Evolutionary conservation across 2,113 vertebrate species (phyloP).

Genomic region (Thermophis baileyi): DNA sequence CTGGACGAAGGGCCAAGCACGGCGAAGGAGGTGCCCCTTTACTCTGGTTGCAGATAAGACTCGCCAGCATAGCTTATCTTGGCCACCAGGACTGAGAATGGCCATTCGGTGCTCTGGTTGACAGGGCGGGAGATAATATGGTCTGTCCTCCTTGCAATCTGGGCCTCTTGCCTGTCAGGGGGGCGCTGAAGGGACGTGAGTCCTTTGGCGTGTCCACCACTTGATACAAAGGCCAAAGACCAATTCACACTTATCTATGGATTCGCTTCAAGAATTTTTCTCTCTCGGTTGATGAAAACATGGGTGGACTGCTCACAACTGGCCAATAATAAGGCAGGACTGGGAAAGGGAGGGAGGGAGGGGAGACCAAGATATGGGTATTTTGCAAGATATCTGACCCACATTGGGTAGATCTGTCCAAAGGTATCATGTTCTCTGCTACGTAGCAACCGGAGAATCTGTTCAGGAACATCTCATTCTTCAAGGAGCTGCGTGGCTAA

Average conservation of each 20-base stretch:
- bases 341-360: background rate
- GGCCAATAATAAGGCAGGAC: too few relatives aligned
- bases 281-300: background rate
- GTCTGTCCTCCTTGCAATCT: background rate
- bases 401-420: background rate
- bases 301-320: too few relatives aligned
- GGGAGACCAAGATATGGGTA: background rate
- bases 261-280: background rate
- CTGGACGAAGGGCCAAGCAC: background rate
- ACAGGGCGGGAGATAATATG: background rate
- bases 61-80: too few relatives aligned
- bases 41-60: background rate
- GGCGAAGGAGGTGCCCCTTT: background rate
- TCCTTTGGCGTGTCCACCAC: too few relatives aligned
- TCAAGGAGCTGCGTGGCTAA: background rate
- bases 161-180: background rate
- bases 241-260: too few relatives aligned
- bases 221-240: background rate
- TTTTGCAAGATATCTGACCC: background rate
- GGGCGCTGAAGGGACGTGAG: too few relatives aligned
- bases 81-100: background rate
- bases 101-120: background rate
- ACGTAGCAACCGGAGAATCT: background rate
- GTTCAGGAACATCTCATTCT: background rate
- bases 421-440: background rate